A percentile compares a stretch with the other conserved stretches of the same genome.
These are phyloP conservation scores for Tragopan temminckii DNA, from an alignment of 2,797 vertebrate species.

Conservation along the genomic window DNA sequence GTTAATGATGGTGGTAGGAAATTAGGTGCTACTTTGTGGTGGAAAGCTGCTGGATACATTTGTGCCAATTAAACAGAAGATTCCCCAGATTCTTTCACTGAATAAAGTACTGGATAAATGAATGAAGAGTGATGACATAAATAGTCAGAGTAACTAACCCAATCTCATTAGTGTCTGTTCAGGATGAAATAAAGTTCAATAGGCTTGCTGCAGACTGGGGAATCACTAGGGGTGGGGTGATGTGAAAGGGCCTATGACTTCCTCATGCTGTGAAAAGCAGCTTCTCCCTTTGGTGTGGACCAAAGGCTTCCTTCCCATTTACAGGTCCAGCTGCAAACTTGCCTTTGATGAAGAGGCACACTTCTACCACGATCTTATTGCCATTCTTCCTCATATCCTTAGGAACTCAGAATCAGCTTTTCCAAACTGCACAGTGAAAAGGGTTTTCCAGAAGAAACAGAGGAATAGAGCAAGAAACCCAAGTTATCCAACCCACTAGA, in stretches of 20 bases:
- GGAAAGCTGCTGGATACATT: background rate
- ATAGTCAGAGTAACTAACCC: background rate
- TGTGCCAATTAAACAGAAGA: background rate
- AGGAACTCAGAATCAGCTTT: background rate
- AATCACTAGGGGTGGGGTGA: background rate
- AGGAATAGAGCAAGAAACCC: background rate
- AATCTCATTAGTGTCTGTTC: background rate
- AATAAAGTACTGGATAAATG: background rate
- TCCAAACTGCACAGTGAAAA: background rate
- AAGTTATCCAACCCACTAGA: background rate
- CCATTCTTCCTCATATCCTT: background rate
- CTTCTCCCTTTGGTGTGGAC: background rate
- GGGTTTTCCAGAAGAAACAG: background rate
- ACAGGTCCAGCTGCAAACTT: background rate
- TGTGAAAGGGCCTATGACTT: background rate
- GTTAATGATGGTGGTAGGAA: rapidly evolving
- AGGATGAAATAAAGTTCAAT: background rate
- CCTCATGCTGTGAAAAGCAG: background rate
- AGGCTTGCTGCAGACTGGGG: background rate
- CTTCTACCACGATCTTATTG: background rate
- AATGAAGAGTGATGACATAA: background rate
- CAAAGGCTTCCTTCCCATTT: too few species aligned
- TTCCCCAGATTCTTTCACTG: background rate
- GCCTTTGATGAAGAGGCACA: background rate
- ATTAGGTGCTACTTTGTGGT: background rate